phyloP scores from a whole-genome alignment of 2,888 invertebrate genomes.

The Nomada ruficornis region DNA sequence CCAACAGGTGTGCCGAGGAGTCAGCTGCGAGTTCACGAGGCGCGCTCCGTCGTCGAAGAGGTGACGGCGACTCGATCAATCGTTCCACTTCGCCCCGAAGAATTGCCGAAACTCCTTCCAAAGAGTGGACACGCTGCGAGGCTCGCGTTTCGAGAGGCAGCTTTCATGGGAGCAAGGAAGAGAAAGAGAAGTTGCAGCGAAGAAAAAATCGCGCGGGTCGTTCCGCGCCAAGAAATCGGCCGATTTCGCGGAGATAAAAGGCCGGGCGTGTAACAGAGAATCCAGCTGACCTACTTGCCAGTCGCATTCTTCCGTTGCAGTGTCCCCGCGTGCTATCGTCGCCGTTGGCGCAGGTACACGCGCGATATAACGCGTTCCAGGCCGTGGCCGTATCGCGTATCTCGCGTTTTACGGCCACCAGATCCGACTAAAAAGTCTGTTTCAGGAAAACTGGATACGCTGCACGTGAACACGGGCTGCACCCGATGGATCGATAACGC shows the following conservation, averaged over 20 bases:
- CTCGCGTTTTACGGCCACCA: slow-evolving; percentile 49
- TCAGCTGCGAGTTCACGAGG: too few relatives aligned
- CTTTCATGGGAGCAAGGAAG: background rate
- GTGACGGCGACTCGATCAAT: too few relatives aligned
- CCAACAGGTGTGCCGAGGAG: too few relatives aligned
- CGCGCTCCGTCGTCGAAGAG: too few relatives aligned
- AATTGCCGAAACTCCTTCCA: background rate
- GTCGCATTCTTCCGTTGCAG: slow-evolving; percentile 65
- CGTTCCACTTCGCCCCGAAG: slow-evolving; percentile 1
- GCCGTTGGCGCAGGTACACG: slow-evolving; percentile 59
- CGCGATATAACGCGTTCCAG: slow-evolving; percentile 63
- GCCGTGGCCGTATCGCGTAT: slow-evolving; percentile 57
- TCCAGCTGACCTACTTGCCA: slow-evolving; percentile 69
- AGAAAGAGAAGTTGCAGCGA: background rate
- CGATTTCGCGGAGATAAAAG: slow-evolving; percentile 59
- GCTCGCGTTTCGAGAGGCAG: background rate
- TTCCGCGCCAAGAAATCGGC: slow-evolving; percentile 55
- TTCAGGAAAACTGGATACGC: slow-evolving; percentile 57
- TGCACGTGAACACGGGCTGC: background rate
- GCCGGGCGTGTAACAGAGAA: slow-evolving; percentile 57
- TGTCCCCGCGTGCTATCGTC: slow-evolving; percentile 62
- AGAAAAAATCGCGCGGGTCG: slow-evolving; percentile 37
- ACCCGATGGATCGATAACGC: slow-evolving; percentile 43
- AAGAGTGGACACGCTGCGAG: background rate
- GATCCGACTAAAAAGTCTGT: slow-evolving; percentile 47